phyloP scores from a whole-genome alignment of 1,140 invertebrate species.

The Drosophila santomea region DNA sequence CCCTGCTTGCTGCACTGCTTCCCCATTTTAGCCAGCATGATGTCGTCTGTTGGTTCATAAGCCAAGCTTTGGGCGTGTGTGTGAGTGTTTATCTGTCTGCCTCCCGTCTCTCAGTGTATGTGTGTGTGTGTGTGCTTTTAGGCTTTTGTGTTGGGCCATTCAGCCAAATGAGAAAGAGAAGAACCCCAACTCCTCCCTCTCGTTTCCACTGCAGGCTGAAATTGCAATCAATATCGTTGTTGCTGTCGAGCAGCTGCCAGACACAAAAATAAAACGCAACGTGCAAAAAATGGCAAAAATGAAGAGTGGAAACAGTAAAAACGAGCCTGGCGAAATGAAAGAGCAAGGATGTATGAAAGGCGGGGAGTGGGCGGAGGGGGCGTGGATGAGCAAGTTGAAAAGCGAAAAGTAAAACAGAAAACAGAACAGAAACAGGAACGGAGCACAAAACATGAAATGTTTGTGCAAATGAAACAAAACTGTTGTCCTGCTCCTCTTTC shows the following conservation, averaged over 20 bases:
- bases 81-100: constrained; percentile 51
- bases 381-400: constrained; percentile 47
- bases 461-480: constrained; percentile 63
- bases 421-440: constrained; percentile 36
- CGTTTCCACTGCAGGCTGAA: constrained; percentile 60
- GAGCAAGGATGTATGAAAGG: constrained; percentile 19
- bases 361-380: constrained; percentile 35
- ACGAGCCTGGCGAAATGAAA: constrained; percentile 75
- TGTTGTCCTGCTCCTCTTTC: constrained; percentile 5
- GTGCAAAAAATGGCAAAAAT: constrained; percentile 33
- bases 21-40: constrained; percentile 30
- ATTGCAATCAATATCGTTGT: constrained; percentile 80
- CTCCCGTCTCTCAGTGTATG: constrained; percentile 2
- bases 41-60: constrained; percentile 62
- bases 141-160: constrained; percentile 71
- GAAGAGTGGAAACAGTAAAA: constrained; percentile 74
- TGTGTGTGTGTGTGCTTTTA: constrained; percentile 68
- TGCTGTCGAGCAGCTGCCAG: constrained; percentile 75
- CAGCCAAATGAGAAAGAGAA: constrained; percentile 47
- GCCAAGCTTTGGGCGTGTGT: constrained; percentile 48
- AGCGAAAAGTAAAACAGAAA: constrained; percentile 48
- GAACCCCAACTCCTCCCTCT: constrained; percentile 24
- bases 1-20: constrained; percentile 14
- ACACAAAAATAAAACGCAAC: constrained; percentile 74
- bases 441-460: constrained; percentile 57